Percentiles rank a stretch among this genome's conserved stretches.
phyloP scores from a whole-genome alignment of 2,888 invertebrate genomes.

The Rotaria sp. region DNA sequence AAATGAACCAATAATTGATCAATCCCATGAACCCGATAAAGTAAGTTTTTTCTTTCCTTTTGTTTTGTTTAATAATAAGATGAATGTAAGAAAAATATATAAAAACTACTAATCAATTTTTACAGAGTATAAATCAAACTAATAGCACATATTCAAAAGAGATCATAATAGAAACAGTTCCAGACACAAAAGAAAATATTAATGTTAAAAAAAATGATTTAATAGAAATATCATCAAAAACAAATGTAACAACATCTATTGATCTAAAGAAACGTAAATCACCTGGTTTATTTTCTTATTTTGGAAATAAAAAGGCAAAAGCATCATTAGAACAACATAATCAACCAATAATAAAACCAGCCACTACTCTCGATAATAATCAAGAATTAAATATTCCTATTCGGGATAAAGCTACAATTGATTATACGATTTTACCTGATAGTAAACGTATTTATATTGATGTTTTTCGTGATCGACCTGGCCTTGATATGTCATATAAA shows the following conservation, averaged over 20 bases:
- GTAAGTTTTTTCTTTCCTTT: background rate
- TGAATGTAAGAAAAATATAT: background rate
- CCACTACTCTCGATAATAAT: background rate
- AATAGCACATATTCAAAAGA: background rate
- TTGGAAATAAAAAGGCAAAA: slow-evolving; percentile 28
- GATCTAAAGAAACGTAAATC: slow-evolving; percentile 4
- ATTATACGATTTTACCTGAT: background rate
- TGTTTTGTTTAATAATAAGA: background rate
- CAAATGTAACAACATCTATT: background rate
- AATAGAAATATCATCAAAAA: background rate
- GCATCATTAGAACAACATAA: background rate
- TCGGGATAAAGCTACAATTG: background rate
- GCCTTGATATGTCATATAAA: slow-evolving; percentile 18
- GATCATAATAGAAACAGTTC: background rate
- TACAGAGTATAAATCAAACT: background rate
- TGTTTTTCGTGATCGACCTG: background rate
- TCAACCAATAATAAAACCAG: background rate
- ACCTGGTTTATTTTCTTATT: slow-evolving; percentile 5
- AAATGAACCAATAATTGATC: background rate
- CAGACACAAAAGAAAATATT: background rate
- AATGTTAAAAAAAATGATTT: background rate
- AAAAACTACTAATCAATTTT: background rate
- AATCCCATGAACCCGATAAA: background rate
- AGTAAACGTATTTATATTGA: slow-evolving; percentile 21
- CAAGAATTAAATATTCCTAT: background rate